Base-by-base conservation (phyloP, 2,797 vertebrate genomes). In the Buphagus erythrorhynchus region DNA sequence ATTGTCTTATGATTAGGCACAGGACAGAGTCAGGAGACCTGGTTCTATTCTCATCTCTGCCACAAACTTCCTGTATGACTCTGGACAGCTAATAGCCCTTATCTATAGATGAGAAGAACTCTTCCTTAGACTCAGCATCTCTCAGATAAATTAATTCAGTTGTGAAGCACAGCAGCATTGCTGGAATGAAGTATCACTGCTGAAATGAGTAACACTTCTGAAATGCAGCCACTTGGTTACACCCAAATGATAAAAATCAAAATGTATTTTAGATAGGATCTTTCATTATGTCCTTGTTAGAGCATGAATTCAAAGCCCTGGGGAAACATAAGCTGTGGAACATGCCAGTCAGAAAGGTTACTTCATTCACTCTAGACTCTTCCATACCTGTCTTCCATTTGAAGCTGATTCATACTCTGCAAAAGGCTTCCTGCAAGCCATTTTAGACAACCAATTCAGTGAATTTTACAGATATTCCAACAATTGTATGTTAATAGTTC, bases 201-300 rank as follows among this genome's bases (percentile, higher is more conserved):
- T 97, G 68, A 68, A 85, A 48, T 96, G 94, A 96, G 95, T 86
- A 95, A 96, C 72, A 31, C 46, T 89, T 72, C 65, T 94, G 92
- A 91, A 93, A 95, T 67, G 79, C 82, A 95, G 89, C 86, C 63
- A 94, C 52, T 73, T 62, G 69, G 94, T 91, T 90, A 90, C 93
- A 96, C 93, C 95, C 95, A 78, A 86, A 84, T 16, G 84, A 97
- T 95, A 96, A 94, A 93, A 93, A 92, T 89, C 66, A 58, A 77
- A 91, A 59, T 0, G 7, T 86, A 42, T 88, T 87, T 96, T 40
- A 93, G 93, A 92, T 88, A 69, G 52, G 73, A 95, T 90, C 94
- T 90, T 86, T 93, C 89, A 76, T 91, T 87, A 81, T 29, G 7
- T 71, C 95, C 88, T 63, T 92, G 94, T 96, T 93, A 57, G 55